Base-by-base conservation (phyloP, 37 sponge, comb jelly and placozoan species). In the Halisarca cf. caerulea region DNA sequence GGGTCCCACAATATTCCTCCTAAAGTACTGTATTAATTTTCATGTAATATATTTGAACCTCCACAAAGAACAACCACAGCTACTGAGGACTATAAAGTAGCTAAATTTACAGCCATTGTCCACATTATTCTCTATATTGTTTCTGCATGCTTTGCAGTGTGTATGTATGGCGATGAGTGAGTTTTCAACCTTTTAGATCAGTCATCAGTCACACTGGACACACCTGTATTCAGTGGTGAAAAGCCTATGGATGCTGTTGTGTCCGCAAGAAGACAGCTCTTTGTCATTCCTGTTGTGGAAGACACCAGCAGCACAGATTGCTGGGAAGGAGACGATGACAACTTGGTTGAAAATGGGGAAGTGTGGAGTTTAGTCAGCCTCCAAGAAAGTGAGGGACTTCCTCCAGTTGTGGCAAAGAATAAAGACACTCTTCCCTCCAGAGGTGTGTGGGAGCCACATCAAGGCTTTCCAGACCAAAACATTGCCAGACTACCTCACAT, bases 241-340 rank as follows among this genome's bases (percentile, higher is more conserved):
- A 78, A 55, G 24, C 82, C 85, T 7, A 61, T 72, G 15, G 90
- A 89, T 34, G 84, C 86, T 21, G 69, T 92, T 4, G 79, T 79
- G 4, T 61, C 68, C 51, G 93, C 90, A 24, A 66, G 90, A 0
- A 74, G 90, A 28, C 89, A 89, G 42, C 61, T 84, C 30, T 92
- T 92, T 41, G 37, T 47, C 3, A 34, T 92, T 20, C 59, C 80
- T 18, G 71, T 87, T 80, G 42, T 40, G 9, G 77, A 74, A 6
- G 24, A 36, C 24, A 2, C 21, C 9, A 18, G 23, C 36, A 43
- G 77, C 45, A 24, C 15, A 24, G 64, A 62, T 62, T 6, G 30
- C 30, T 62, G 25, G 64, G 45, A 40, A 2, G 45, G 25, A n/a
- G 45, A 74, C 42, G 25, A 30, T 15, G 30, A 28, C 30, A n/a